These are phyloP conservation scores for Salvelinus namaycush DNA, from an alignment of 2,113 vertebrate species.

Conservation along the genomic window DNA sequence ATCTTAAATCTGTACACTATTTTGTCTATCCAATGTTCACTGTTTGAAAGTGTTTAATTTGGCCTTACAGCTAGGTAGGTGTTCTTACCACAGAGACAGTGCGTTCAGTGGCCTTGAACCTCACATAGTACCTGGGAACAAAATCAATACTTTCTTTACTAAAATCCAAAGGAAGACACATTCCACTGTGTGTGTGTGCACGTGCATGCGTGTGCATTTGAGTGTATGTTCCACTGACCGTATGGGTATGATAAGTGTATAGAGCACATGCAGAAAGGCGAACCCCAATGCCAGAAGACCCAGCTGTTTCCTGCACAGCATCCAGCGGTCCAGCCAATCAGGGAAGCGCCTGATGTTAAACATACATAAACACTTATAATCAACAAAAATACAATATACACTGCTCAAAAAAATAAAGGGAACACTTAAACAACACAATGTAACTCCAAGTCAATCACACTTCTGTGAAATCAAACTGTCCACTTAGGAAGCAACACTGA, in stretches of 20 bases:
- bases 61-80: neutral
- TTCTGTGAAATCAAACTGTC: too few species aligned
- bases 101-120: slow-evolving; percentile 47
- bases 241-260: slow-evolving; percentile 83
- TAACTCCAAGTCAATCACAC: too few species aligned
- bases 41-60: neutral
- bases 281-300: too few species aligned
- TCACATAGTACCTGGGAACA: slow-evolving; percentile 75
- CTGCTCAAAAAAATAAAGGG: too few species aligned
- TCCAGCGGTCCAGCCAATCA: too few species aligned
- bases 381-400: neutral
- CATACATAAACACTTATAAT: neutral
- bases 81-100: slow-evolving; percentile 75
- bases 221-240: slow-evolving; percentile 39
- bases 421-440: too few species aligned
- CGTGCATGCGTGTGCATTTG: neutral
- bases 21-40: too few species aligned
- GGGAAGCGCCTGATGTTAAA: slow-evolving; percentile 66
- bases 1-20: too few species aligned
- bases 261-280: slow-evolving; percentile 85
- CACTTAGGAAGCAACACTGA: too few species aligned
- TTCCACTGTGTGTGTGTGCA: neutral
- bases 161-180: neutral
- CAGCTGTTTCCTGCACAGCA: too few species aligned
- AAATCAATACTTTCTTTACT: neutral